These are phyloP conservation scores for Alethe diademata DNA, from an alignment of 2,113 vertebrate species.

Conservation along the genomic window DNA sequence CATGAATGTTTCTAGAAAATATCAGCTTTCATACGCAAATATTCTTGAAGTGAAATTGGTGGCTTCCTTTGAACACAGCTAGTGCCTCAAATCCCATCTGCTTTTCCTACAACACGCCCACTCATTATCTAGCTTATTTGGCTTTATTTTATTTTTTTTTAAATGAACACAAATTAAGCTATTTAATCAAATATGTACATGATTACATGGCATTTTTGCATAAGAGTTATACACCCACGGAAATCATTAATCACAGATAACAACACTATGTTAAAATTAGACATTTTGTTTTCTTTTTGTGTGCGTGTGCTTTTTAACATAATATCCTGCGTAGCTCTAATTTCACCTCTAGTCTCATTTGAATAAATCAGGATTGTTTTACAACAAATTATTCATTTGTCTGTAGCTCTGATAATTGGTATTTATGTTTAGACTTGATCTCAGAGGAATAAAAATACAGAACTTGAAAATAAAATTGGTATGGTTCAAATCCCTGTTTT, in stretches of 20 bases:
- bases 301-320: conserved; percentile 59
- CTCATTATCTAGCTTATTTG: conserved; percentile 75
- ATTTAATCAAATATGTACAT: conserved; percentile 70
- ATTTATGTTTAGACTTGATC: conserved; percentile 72
- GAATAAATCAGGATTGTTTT: conserved; percentile 67
- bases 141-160: conserved; percentile 66
- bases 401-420: conserved; percentile 73
- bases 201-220: conserved; percentile 62
- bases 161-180: conserved; percentile 71
- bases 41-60: conserved; percentile 70
- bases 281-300: conserved; percentile 55
- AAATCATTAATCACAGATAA: conserved; percentile 70
- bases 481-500: background rate
- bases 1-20: conserved; percentile 70
- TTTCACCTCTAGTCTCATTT: conserved; percentile 64
- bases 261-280: conserved; percentile 68
- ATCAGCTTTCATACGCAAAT: conserved; percentile 69
- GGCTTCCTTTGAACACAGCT: conserved; percentile 63
- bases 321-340: conserved; percentile 52
- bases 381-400: conserved; percentile 76
- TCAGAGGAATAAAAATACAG: conserved; percentile 43
- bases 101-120: conserved; percentile 68
- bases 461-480: conserved; percentile 56
- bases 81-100: conserved; percentile 71
- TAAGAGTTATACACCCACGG: conserved; percentile 65